phyloP scores from a whole-genome alignment of 1,140 invertebrate species.

The Eufriesea mexicana region DNA sequence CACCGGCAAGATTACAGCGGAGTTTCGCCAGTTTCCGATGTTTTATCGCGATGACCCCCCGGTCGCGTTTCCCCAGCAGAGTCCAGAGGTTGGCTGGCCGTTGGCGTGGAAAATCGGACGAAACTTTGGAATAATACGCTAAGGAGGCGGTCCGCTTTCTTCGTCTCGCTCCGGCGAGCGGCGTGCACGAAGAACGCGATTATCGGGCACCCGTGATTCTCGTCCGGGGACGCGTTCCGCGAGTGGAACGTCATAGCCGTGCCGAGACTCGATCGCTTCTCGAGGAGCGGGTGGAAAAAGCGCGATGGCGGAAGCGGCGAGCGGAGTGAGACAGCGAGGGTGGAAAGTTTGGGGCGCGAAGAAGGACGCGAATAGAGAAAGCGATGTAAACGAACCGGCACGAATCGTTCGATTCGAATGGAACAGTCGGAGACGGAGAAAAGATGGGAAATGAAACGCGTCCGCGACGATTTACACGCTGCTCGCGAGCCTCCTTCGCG shows the following conservation, averaged over 20 bases:
- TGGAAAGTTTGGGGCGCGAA: background rate
- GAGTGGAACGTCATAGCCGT: conserved; percentile 13
- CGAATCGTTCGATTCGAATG: background rate
- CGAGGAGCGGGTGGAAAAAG: no score
- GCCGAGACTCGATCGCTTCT: background rate
- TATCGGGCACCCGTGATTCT: conserved; percentile 20
- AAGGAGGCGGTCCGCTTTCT: background rate
- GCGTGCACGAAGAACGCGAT: background rate
- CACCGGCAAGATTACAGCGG: conserved; percentile 73
- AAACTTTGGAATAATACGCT: conserved; percentile 53
- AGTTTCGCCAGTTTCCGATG: conserved; percentile 75
- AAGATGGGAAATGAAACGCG: background rate
- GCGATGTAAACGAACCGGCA: background rate
- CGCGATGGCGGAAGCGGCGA: background rate
- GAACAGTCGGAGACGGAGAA: background rate
- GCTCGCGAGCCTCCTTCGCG: background rate
- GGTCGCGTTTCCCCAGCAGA: conserved; percentile 10
- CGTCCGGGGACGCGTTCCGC: background rate
- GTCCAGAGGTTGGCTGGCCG: conserved; percentile 6
- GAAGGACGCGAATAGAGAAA: no score
- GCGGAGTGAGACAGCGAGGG: background rate
- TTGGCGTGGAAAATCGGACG: conserved; percentile 42
- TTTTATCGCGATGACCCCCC: conserved; percentile 72
- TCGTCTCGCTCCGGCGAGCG: no score
- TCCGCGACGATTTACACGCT: background rate